A percentile compares a stretch with the other conserved stretches of the same genome.
These are phyloP conservation scores for Crax fasciolata DNA, from an alignment of 2,797 vertebrate genomes.

Conservation along the genomic window DNA sequence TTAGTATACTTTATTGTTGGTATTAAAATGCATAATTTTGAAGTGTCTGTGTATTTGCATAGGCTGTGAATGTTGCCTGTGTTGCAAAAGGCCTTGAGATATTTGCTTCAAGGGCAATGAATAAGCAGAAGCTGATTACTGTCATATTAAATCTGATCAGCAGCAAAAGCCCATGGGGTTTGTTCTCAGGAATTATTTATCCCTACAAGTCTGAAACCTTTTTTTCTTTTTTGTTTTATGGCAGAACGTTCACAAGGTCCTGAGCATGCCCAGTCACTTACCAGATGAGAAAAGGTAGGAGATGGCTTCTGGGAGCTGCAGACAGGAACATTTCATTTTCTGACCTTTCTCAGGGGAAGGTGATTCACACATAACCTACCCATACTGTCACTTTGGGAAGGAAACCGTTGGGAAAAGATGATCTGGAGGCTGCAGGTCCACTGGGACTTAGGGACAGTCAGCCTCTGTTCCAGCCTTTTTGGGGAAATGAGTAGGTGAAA, in stretches of 20 bases:
- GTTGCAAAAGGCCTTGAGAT: constrained; percentile 37
- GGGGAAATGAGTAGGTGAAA: background rate
- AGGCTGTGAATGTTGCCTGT: background rate
- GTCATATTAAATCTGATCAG: constrained; percentile 67
- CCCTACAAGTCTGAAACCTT: background rate
- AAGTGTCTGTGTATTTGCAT: constrained; percentile 12
- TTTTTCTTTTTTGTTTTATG: background rate
- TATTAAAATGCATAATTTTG: background rate
- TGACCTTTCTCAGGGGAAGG: constrained; percentile 5
- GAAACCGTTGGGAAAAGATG: background rate
- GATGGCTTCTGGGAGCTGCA: constrained; percentile 23
- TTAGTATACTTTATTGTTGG: background rate
- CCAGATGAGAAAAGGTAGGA: constrained; percentile 86
- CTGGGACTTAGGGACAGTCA: background rate
- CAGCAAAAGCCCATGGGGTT: constrained; percentile 22
- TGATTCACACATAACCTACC: background rate
- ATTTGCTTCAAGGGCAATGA: constrained; percentile 37
- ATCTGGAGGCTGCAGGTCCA: background rate
- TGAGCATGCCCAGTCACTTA: constrained; percentile 82
- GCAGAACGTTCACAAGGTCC: constrained; percentile 91
- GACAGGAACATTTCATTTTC: background rate
- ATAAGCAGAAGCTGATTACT: constrained; percentile 68
- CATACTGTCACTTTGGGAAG: background rate
- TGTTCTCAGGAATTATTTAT: constrained; percentile 54
- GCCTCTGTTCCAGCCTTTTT: background rate